phyloP scores from a whole-genome alignment of 2,113 vertebrate genomes.

The Neoarius graeffei region DNA sequence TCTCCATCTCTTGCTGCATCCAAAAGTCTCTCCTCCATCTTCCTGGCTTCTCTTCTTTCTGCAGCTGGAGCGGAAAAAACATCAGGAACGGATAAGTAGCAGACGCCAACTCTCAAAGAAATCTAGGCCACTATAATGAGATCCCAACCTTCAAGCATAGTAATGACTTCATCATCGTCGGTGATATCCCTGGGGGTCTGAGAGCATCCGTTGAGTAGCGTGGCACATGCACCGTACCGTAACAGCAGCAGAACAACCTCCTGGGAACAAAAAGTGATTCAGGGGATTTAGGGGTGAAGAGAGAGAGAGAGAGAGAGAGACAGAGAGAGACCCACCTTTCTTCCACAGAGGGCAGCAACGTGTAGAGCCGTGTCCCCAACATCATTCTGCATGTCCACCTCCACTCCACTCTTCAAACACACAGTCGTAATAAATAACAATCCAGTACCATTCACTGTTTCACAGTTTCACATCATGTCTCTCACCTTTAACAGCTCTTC shows the following conservation, averaged over 20 bases:
- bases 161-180: slow-evolving; percentile 87
- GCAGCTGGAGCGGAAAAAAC: slow-evolving; percentile 75
- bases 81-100: neutral
- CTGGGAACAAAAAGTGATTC: slow-evolving; percentile 62
- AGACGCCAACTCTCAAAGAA: neutral
- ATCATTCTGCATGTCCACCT: slow-evolving; percentile 82
- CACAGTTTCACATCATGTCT: neutral
- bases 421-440: neutral
- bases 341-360: slow-evolving; percentile 82
- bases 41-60: slow-evolving; percentile 84
- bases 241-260: slow-evolving; percentile 89
- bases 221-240: slow-evolving; percentile 80
- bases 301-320: neutral
- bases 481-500: slow-evolving; percentile 87
- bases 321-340: slow-evolving; percentile 76
- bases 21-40: slow-evolving; percentile 82
- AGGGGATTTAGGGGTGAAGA: neutral
- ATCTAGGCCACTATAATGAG: neutral
- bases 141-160: slow-evolving; percentile 88
- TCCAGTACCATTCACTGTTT: neutral
- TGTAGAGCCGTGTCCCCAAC: slow-evolving; percentile 91
- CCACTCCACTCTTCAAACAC: slow-evolving; percentile 79
- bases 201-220: slow-evolving; percentile 85
- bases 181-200: slow-evolving; percentile 87
- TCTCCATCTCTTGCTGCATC: slow-evolving; percentile 85